Percentiles rank a stretch among this genome's conserved stretches.
Conservation (phyloP, 2,113 vertebrate species). For the Catharus minimus region DNA sequence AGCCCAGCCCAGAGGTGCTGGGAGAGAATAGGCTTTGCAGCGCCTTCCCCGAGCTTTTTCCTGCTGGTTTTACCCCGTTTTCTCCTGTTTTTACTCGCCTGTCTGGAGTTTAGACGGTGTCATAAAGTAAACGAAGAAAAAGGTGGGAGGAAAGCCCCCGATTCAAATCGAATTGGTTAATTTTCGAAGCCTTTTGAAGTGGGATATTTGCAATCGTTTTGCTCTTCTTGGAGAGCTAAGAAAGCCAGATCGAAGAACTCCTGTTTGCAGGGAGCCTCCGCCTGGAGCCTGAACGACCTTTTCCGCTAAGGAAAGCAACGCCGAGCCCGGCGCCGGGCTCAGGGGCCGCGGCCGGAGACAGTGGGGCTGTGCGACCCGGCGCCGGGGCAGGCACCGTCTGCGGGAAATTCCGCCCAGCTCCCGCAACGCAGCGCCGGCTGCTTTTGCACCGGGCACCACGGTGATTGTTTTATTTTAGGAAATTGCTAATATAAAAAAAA, state of each 20-base stretch:
- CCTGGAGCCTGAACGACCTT: not conserved
- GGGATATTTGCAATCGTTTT: not conserved
- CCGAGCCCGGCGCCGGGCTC: slow-evolving; percentile 19
- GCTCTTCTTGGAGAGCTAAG: not conserved
- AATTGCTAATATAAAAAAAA: not conserved
- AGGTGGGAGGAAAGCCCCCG: not conserved
- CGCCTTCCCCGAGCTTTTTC: not conserved
- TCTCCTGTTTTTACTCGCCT: not conserved
- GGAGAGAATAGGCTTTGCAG: not conserved
- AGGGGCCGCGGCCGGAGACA: slow-evolving; percentile 7
- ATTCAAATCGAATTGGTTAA: not conserved
- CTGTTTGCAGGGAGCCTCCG: not conserved
- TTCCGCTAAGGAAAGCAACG: slow-evolving; percentile 28
- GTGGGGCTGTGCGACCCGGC: not conserved
- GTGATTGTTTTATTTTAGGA: not conserved
- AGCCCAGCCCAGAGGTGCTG: not conserved
- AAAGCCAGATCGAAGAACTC: not conserved
- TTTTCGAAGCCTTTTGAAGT: not conserved
- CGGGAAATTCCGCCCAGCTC: not conserved
- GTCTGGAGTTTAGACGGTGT: not conserved
- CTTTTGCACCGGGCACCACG: not conserved
- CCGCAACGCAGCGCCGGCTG: not conserved
- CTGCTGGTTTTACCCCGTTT: not conserved
- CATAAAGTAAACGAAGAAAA: not conserved
- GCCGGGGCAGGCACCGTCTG: not conserved